Percentiles rank a stretch among this genome's conserved stretches.
These are phyloP conservation scores for Paradoxurus hermaphroditus DNA, from an alignment of 2,113 vertebrate genomes.

Conservation along the genomic window DNA sequence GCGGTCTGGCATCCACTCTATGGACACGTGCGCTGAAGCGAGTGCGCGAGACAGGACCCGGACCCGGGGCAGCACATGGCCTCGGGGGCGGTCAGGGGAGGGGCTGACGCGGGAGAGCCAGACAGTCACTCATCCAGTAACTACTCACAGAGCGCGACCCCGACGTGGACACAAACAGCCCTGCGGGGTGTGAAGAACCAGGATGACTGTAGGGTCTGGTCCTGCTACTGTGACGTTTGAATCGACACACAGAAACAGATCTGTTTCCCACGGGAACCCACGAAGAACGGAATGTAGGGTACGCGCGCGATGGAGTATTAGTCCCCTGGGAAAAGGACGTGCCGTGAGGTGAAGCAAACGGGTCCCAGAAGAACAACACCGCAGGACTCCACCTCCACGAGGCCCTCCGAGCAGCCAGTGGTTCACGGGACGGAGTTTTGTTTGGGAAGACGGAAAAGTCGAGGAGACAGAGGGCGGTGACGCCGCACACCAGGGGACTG, in stretches of 20 bases:
- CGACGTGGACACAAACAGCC: neutral
- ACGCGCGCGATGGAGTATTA: rapidly evolving
- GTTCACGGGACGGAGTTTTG: neutral
- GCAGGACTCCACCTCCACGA: rapidly evolving
- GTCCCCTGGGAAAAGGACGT: neutral
- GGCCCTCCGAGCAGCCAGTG: too few species aligned
- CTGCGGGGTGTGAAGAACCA: neutral
- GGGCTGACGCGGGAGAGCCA: neutral
- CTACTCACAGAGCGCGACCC: neutral
- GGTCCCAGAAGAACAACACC: neutral
- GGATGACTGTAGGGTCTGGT: neutral
- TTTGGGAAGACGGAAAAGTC: too few species aligned
- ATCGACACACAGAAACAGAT: neutral
- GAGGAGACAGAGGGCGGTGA: neutral
- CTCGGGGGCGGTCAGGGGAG: too few species aligned
- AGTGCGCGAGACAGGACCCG: neutral
- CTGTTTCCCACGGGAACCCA: neutral
- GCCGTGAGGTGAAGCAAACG: rapidly evolving
- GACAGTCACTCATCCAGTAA: neutral
- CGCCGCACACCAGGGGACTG: rapidly evolving
- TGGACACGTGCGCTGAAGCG: neutral
- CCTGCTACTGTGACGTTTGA: too few species aligned
- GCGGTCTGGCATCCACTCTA: rapidly evolving
- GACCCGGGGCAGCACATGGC: neutral
- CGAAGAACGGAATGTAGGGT: neutral